A percentile compares a stretch with the other conserved stretches of the same genome.
Conservation (phyloP, 2,888 invertebrate genomes). For the Drosophila setosimentum region DNA sequence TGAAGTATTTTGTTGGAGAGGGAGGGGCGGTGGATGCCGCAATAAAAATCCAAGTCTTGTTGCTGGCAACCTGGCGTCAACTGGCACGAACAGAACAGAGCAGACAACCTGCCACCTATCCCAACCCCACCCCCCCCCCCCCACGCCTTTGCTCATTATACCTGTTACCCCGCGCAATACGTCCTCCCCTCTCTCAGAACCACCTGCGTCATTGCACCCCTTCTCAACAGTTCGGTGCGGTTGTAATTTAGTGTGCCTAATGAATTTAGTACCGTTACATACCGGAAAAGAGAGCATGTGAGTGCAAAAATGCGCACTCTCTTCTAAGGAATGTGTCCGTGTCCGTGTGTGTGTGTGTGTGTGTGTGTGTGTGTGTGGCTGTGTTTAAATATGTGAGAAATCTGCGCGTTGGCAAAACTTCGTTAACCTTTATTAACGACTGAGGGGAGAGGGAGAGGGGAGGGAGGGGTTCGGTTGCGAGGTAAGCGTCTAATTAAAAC, state of each 20-base stretch:
- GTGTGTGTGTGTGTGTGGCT: constrained; percentile 16
- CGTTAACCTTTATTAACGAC: constrained; percentile 78
- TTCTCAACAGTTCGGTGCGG: constrained; percentile 53
- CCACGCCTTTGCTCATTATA: no score
- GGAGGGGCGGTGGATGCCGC: constrained; percentile 31
- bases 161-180: background rate
- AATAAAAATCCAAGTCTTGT: constrained; percentile 58
- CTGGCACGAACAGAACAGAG: constrained; percentile 33
- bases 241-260: constrained; percentile 81
- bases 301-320: constrained; percentile 76
- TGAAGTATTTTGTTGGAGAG: constrained; percentile 52
- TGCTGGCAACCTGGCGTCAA: constrained; percentile 37
- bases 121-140: no score
- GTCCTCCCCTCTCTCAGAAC: background rate
- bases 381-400: constrained; percentile 67
- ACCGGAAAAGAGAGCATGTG: constrained; percentile 70
- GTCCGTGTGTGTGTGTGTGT: constrained; percentile 26
- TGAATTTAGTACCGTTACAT: constrained; percentile 80
- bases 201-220: background rate
- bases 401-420: constrained; percentile 72
- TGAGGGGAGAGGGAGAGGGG: background rate
- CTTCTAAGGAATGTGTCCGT: constrained; percentile 33
- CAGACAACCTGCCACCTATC: constrained; percentile 1
- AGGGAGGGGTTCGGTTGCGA: background rate
- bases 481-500: constrained; percentile 69